Evolutionary conservation across 2,888 invertebrate species (phyloP), one percentile per base, ranked within the genome.

Genomic region (Eueremaeus valkanovi): DNA sequence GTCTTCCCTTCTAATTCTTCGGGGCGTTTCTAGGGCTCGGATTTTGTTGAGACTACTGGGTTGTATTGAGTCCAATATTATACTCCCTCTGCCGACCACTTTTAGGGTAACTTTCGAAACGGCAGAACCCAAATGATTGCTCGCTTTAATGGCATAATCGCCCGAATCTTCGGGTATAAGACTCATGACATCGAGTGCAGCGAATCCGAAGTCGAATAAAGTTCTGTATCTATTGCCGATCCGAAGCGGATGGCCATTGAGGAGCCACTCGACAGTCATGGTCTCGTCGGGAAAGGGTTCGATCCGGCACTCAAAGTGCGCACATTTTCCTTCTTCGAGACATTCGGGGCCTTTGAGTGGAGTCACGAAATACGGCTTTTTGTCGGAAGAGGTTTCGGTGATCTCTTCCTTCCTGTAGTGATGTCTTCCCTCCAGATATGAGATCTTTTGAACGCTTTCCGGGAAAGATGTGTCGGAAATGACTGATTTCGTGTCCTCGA

Each of bases 171-270:
- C 97, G 74, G 95, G 93, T 82, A 96, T 96, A 75, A 96, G 86
- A 83, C 96, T 96, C 79, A 96, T 90, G 78, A 99, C 93, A 82
- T 98, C 98, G 78, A 99, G 87, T 21, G 97, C 96, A 27, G 98
- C 97, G 83, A 96, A 98, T 55, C 98, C 98, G 84, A 99, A 98
- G 84, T 99, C 98, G 83, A 97, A 95, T 83, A 95, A 93, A 76
- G 96, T 95, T 81, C 95, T 89, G 87, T 95, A 97, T 81, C 96
- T 89, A 83, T 95, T 95, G 70, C 96, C 96, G 61, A 92, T 92
- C 82, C 92, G 92, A 1, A 98, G 89, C 0, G 96, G 93, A 79
- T 89, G 88, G 27, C 95, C 97, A 83, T 99, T 95, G 77, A 93
- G 93, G 83, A 93, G 92, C 99, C 99, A 99, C 79, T 94, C 95